phyloP scores from a whole-genome alignment of 2,888 invertebrate genomes.

The Chorisops tibialis region DNA sequence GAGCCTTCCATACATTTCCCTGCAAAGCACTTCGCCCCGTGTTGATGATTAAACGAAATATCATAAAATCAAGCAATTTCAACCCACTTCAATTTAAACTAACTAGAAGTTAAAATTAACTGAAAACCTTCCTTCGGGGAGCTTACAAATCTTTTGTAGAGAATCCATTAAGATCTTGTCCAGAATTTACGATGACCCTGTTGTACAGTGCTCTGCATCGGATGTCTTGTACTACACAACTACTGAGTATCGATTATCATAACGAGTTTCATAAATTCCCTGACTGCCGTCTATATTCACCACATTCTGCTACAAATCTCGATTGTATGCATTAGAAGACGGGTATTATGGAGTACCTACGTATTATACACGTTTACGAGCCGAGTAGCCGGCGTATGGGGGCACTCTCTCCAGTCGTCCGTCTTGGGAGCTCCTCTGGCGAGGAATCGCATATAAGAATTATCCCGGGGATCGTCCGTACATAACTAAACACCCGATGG shows the following conservation, averaged over 20 bases:
- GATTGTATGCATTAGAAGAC: constrained; percentile 7
- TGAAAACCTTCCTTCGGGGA: not conserved
- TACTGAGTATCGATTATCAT: constrained; percentile 7
- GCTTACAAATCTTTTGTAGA: not conserved
- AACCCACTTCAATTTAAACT: too few relatives aligned
- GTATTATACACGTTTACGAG: too few relatives aligned
- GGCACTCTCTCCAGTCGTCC: too few relatives aligned
- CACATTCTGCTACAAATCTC: constrained; percentile 4
- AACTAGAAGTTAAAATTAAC: too few relatives aligned
- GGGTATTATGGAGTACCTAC: not conserved
- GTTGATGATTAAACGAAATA: too few relatives aligned
- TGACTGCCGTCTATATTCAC: not conserved
- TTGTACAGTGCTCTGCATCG: not conserved
- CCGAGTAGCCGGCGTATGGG: too few relatives aligned
- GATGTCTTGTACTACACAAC: not conserved
- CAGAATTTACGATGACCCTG: not conserved
- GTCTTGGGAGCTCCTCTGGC: not conserved
- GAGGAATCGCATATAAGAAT: not conserved
- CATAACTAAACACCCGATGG: constrained; percentile 10
- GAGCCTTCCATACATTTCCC: too few relatives aligned
- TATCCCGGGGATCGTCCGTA: constrained; percentile 4
- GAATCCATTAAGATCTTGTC: not conserved
- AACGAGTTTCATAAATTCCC: constrained; percentile 4
- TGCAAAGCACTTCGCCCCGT: too few relatives aligned
- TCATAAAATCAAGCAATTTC: too few relatives aligned